Evolutionary conservation across 2,888 invertebrate species (phyloP).

Genomic region (Phytoseiulus persimilis): DNA sequence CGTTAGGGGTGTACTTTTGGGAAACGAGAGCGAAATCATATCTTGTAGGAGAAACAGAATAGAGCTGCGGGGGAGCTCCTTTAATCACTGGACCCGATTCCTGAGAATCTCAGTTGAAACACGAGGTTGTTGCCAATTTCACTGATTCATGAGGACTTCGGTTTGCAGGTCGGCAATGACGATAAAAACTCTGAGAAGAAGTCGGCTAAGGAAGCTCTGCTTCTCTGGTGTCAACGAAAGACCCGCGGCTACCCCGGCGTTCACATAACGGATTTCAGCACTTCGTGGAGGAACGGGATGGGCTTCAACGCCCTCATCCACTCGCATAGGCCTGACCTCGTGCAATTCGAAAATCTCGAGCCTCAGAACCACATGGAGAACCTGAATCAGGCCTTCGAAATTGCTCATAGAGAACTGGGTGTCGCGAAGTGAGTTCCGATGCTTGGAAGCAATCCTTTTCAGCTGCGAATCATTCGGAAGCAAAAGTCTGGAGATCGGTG

Average conservation of each 20-base stretch:
- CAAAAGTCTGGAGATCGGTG: not conserved
- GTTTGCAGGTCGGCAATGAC: constrained; percentile 60
- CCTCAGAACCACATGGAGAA: constrained; percentile 91
- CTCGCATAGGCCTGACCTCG: constrained; percentile 84
- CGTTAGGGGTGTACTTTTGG: too few relatives aligned
- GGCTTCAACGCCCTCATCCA: constrained; percentile 99
- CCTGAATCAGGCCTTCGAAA: constrained; percentile 92
- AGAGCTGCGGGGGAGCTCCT: too few relatives aligned
- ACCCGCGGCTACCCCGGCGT: constrained; percentile 96
- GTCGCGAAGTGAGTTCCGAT: constrained; percentile 61
- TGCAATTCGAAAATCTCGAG: constrained; percentile 84
- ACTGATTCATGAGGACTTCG: too few relatives aligned
- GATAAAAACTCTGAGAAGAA: constrained; percentile 94
- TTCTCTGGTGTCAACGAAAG: constrained; percentile 97
- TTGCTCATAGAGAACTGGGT: constrained; percentile 92
- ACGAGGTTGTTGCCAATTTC: too few relatives aligned
- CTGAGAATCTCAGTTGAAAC: too few relatives aligned
- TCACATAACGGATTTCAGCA: constrained; percentile 95
- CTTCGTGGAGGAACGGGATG: constrained; percentile 94
- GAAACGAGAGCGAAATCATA: too few relatives aligned
- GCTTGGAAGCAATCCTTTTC: not conserved
- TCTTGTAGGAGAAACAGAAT: too few relatives aligned
- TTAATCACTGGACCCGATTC: too few relatives aligned
- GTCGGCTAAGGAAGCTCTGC: constrained; percentile 93
- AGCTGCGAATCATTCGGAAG: not conserved